Evolutionary conservation across 1,140 invertebrate genomes (phyloP), one percentile per base, ranked within the genome.

Genomic region (Dolichoris vasculosae): DNA sequence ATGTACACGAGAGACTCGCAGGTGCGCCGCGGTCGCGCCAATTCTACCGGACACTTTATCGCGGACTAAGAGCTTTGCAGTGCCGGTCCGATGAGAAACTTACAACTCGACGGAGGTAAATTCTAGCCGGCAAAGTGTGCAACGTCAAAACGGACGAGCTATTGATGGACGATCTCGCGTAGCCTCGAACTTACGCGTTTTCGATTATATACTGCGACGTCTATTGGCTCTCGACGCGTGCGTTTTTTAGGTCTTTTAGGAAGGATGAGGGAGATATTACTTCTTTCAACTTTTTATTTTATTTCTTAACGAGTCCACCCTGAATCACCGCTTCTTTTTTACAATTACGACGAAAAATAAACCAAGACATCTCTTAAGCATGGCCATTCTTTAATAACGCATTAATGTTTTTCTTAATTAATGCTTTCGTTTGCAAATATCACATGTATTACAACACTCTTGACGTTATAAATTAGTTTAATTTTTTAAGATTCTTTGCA

Each of bases 61-160:
- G 55, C 51, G 32, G 32, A 55, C 73, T 32, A 15, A 35, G 55
- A 76, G 76, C 38, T 76, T 76, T 76, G 46, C 81, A 30, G 30
- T 48, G 55, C 59, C 46, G 30, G 26, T 1, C 23, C 3, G 23
- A 35, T 6, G n/a, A 15, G 64, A 73, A 51, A 38, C 30, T 82
- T 64, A 20, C 6, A 59, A 9, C 43, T 40, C n/a, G 7, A 32
- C 17, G 69, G 80, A 82, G 46, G 73, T 73, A 83, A 83, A 63
- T 55, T 75, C 71, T 51, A 17, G 48, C 43, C 77, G 55, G 0
- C 7, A 2, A 38, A 38, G 2, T 17, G 51, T 30, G 75, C 32
- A 9, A 69, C 81, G 81, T 59, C 67, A 55, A 55, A 55, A 40
- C 20, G 48, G 67, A 82, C 43, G 67, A 82, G 48, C 69, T 69